Conservation (phyloP, 2,888 invertebrate genomes). For the Callinectes sapidus region DNA sequence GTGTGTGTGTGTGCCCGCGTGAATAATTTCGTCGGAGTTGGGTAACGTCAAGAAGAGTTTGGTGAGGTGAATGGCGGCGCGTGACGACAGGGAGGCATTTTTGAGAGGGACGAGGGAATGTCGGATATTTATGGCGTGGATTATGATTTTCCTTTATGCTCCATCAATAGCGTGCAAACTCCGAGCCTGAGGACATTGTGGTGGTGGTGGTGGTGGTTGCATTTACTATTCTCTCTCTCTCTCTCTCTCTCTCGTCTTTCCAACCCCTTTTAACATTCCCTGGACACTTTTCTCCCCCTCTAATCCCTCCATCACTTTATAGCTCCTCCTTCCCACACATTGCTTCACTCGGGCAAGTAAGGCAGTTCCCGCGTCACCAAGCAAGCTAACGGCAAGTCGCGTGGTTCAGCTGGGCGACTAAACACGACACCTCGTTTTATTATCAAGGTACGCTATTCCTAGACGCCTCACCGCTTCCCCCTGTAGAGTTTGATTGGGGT, state of each 20-base stretch:
- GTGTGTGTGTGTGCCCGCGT: not conserved
- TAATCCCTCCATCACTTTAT: not conserved
- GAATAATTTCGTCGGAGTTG: not conserved
- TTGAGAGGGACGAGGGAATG: not conserved
- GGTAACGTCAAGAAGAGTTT: not conserved
- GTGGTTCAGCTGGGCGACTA: not conserved
- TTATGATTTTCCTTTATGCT: conserved; percentile 1
- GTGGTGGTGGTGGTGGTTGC: not conserved
- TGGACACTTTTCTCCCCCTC: not conserved
- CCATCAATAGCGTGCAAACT: not conserved
- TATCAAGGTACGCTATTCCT: not conserved
- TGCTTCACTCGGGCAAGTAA: not conserved
- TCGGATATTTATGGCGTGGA: not conserved
- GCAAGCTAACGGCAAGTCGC: not conserved
- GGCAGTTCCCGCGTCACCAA: not conserved
- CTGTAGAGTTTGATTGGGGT: not conserved
- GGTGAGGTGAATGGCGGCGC: not conserved
- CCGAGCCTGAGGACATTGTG: not conserved
- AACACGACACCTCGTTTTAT: not conserved
- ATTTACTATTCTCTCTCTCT: conserved; percentile 2
- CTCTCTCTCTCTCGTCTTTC: not conserved
- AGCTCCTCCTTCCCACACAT: not conserved
- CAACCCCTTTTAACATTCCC: not conserved
- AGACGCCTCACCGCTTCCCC: not conserved
- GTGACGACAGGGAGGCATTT: not conserved